Base-by-base conservation (phyloP, 2,888 invertebrate species). In the Nudaria mundana region DNA sequence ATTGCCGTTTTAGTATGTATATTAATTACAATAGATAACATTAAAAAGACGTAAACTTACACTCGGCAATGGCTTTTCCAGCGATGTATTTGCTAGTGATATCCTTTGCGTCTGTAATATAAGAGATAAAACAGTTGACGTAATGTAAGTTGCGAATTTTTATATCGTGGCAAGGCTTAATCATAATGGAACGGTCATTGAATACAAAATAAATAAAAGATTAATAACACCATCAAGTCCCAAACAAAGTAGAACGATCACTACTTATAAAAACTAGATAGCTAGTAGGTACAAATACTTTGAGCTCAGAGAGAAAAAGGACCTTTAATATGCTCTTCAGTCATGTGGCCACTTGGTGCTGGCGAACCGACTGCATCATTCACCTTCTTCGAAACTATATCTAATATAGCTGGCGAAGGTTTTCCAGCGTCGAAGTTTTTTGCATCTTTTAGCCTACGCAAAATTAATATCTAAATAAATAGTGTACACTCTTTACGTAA, bases 61-160 rank as follows among this genome's bases (percentile, higher is more conserved):
- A 56, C 41, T 76, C 59, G n/a, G 66, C 47, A 15, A 76, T 75
- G 10, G 79, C 79, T 1, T 69, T 51, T 11, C 66, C 63, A 26
- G 79, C 71, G 10, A 81, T 55, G 37, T 69, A 80, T 14, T 53
- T 24, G 5, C 68, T 40, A n/a, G 73, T 47, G 13, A 76, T 69
- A 2, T 56, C 22, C 8, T 59, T 38, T 3, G 73, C 61, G 24
- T 69, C 80, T 81, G 64, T 30, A 72, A 71, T 35, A 2, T 28
- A 31, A 10, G 30, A 6, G 13, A 18, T 28, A 15, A 2, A 24
- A 32, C 0, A 13, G 14, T 15, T 14, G 5, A 6, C 1, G 25
- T 13, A 33, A 24, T 24, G 5, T 11, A 11, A 3, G 10, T 1
- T 10, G 6, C 2, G 8, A 1, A 1, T 3, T n/a, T n/a, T n/a